phyloP scores from a whole-genome alignment of 2,888 invertebrate species.

The Drosophila multiciliata region DNA sequence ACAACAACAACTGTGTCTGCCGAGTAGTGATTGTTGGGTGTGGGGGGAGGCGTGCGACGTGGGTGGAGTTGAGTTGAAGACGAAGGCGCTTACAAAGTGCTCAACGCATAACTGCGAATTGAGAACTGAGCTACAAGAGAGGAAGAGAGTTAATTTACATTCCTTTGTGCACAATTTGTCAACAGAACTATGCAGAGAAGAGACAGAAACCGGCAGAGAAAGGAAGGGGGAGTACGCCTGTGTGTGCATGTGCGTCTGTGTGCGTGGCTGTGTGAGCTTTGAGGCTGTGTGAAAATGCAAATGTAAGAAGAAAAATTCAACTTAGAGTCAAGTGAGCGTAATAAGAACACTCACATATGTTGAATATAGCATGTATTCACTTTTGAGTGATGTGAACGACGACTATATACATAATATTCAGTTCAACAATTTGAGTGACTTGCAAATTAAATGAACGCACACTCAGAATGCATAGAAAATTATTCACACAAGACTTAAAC shows the following conservation, averaged over 20 bases:
- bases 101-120: conserved; percentile 11
- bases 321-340: conserved; percentile 20
- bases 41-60: conserved; percentile 25
- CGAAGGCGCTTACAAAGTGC: conserved; percentile 39
- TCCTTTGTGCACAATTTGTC: conserved; percentile 47
- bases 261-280: not conserved
- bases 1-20: conserved; percentile 38
- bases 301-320: not conserved
- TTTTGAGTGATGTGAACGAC: not conserved
- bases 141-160: conserved; percentile 47
- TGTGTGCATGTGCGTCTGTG: not conserved
- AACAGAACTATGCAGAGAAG: conserved; percentile 8
- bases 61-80: conserved; percentile 48
- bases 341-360: conserved; percentile 11
- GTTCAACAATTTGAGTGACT: not conserved
- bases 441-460: not conserved
- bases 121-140: conserved; percentile 4
- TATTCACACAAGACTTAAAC: not conserved
- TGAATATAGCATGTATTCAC: not conserved
- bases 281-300: not conserved
- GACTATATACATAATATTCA: not conserved
- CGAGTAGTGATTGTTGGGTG: conserved; percentile 32
- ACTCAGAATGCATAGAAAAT: not conserved
- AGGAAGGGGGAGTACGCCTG: not conserved
- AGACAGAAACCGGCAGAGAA: not conserved